These are phyloP conservation scores for Zaprionus vittiger DNA, from an alignment of 1,140 invertebrate species.

Conservation along the genomic window DNA sequence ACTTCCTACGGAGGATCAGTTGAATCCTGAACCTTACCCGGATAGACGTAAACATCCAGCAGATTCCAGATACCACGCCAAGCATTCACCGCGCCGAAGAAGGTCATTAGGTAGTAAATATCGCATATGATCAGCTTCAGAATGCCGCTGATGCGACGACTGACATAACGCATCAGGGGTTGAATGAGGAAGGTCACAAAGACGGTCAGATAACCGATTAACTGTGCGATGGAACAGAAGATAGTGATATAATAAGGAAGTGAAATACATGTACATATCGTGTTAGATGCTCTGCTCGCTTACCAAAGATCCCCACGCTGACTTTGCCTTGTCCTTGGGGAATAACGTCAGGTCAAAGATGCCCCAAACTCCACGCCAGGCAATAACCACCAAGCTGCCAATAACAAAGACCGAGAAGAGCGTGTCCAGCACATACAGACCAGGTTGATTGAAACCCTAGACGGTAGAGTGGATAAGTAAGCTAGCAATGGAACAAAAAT, in stretches of 20 bases:
- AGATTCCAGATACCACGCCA: slow-evolving; percentile 94
- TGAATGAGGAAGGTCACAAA: slow-evolving; percentile 90
- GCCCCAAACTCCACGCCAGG: slow-evolving; percentile 94
- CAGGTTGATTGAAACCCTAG: slow-evolving; percentile 89
- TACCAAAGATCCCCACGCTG: slow-evolving; percentile 91
- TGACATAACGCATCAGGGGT: slow-evolving; percentile 88
- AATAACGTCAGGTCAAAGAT: slow-evolving; percentile 91
- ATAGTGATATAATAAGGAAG: not conserved
- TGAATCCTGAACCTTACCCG: slow-evolving; percentile 85
- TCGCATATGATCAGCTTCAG: slow-evolving; percentile 89
- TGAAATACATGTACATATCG: not conserved
- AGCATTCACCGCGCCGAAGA: slow-evolving; percentile 92
- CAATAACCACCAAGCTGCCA: slow-evolving; percentile 93
- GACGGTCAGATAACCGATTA: slow-evolving; percentile 90
- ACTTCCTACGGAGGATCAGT: not conserved
- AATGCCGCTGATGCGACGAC: slow-evolving; percentile 87
- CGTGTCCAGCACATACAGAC: slow-evolving; percentile 92
- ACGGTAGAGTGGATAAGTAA: not conserved
- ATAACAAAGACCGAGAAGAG: slow-evolving; percentile 93
- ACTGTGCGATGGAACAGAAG: slow-evolving; percentile 84
- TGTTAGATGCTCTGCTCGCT: slow-evolving; percentile 73
- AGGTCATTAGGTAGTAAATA: slow-evolving; percentile 90
- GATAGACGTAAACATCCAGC: slow-evolving; percentile 91
- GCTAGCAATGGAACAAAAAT: not conserved
- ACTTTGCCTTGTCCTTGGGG: slow-evolving; percentile 87